Evolutionary conservation across 2,797 vertebrate species (phyloP).

Genomic region (Macroramphosus scolopax): DNA sequence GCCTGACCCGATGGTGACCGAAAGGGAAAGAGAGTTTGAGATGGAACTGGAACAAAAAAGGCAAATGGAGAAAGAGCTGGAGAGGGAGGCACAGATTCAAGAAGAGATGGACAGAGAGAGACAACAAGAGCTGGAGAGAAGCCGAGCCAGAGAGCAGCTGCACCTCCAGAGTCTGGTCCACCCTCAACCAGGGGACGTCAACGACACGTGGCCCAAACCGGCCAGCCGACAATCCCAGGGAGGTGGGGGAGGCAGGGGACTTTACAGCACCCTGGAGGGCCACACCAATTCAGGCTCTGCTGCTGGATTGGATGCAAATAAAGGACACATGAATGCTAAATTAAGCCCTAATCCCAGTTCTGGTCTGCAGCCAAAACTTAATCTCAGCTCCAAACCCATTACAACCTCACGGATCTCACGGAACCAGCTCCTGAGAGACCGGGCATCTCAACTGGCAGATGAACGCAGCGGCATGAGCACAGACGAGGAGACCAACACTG

Average conservation of each 20-base stretch:
- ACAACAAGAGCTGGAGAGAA: constrained; percentile 48
- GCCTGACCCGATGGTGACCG: constrained; percentile 45
- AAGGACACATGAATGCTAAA: constrained; percentile 25
- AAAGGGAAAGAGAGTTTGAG: constrained; percentile 56
- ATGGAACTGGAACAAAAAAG: constrained; percentile 49
- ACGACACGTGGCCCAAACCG: constrained; percentile 82
- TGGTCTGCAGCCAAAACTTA: constrained; percentile 37
- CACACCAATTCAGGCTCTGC: constrained; percentile 42
- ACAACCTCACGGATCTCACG: constrained; percentile 62
- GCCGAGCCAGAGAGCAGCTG: constrained; percentile 46
- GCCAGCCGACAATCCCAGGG: constrained; percentile 65
- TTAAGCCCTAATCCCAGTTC: constrained; percentile 40
- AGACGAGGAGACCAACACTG: constrained; percentile 72
- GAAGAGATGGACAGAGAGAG: constrained; percentile 53
- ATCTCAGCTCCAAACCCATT: constrained; percentile 43
- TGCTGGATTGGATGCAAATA: constrained; percentile 43
- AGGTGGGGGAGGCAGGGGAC: constrained; percentile 57
- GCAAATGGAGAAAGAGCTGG: constrained; percentile 51
- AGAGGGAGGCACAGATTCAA: constrained; percentile 53
- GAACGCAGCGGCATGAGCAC: constrained; percentile 79
- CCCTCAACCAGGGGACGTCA: constrained; percentile 70
- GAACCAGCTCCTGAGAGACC: constrained; percentile 74
- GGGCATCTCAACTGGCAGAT: constrained; percentile 72
- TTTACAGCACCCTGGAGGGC: constrained; percentile 78
- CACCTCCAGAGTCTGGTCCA: constrained; percentile 64